Percentiles rank a stretch among this genome's conserved stretches.
These are phyloP conservation scores for Turritopsis rubra DNA, from an alignment of 30 jellyfish, hydroid and myxozoan genomes.

Conservation along the genomic window DNA sequence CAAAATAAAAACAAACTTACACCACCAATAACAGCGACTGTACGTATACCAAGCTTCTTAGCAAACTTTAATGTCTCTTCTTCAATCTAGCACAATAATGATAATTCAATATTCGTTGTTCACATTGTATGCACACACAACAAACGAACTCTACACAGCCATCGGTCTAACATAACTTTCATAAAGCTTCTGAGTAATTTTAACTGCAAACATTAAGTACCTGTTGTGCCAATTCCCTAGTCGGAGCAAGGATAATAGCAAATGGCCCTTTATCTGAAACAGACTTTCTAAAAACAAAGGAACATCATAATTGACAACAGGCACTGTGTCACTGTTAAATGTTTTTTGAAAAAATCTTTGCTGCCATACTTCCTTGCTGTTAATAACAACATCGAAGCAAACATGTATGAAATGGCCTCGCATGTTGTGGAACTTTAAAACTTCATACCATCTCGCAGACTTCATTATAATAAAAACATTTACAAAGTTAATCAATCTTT, in stretches of 20 bases:
- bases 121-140: too few species aligned
- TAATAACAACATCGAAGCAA: too few species aligned
- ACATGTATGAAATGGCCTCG: too few species aligned
- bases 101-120: too few species aligned
- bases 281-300: slow-evolving; percentile 18
- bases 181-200: background rate
- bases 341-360: background rate
- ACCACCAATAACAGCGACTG: slow-evolving; percentile 96
- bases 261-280: slow-evolving; percentile 81
- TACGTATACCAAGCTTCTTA: slow-evolving; percentile 74
- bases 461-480: background rate
- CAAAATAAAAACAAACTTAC: slow-evolving; percentile 58
- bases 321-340: too few species aligned
- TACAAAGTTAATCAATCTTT: background rate
- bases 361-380: too few species aligned
- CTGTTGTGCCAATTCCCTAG: slow-evolving; percentile 98
- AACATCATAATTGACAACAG: too few species aligned
- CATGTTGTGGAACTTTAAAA: too few species aligned
- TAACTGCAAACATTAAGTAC: slow-evolving; percentile 16
- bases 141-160: background rate
- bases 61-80: slow-evolving; percentile 92
- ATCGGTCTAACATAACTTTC: background rate
- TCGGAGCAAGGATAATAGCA: slow-evolving; percentile 97
- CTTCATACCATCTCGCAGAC: too few species aligned
- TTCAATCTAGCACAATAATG: slow-evolving; percentile 55